A percentile compares a stretch with the other conserved stretches of the same genome.
These are phyloP conservation scores for Danio tinwini DNA, from an alignment of 2,797 vertebrate species.

Conservation along the genomic window DNA sequence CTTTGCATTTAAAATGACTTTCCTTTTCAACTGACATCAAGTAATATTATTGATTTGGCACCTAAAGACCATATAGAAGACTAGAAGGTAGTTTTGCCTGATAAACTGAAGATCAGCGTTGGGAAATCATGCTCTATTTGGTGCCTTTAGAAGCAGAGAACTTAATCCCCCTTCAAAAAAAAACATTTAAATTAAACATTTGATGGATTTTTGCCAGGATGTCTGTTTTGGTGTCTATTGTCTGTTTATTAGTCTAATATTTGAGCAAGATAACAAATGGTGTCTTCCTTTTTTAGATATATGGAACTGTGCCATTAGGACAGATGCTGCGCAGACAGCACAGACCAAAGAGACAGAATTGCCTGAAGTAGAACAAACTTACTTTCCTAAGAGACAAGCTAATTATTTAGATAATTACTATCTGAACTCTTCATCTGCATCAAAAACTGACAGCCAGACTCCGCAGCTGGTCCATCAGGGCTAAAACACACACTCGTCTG, in stretches of 20 bases:
- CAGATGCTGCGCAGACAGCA: constrained; percentile 38
- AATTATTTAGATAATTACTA: constrained; percentile 54
- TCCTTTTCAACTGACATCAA: neutral
- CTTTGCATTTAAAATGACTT: neutral
- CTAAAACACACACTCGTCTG: constrained; percentile 22
- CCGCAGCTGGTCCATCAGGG: constrained; percentile 36
- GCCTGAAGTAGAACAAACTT: constrained; percentile 55
- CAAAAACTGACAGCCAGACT: constrained; percentile 41
- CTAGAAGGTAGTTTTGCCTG: neutral
- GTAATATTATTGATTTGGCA: neutral
- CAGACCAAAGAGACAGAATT: constrained; percentile 38
- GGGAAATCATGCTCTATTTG: neutral
- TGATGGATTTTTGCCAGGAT: neutral
- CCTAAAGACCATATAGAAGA: neutral
- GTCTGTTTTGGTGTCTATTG: neutral
- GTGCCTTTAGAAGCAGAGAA: neutral
- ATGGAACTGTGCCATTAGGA: constrained; percentile 50
- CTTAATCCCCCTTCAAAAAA: neutral
- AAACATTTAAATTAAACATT: neutral
- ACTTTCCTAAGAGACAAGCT: constrained; percentile 39
- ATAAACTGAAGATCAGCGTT: neutral
- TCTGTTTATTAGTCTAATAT: constrained; percentile 25
- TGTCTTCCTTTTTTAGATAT: constrained; percentile 50
- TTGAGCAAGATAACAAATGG: constrained; percentile 62
- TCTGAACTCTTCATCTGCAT: constrained; percentile 48